Percentiles rank a stretch among this genome's conserved stretches.
Conservation (phyloP, 2,113 vertebrate genomes). For the Genyomyrus donnyi region DNA sequence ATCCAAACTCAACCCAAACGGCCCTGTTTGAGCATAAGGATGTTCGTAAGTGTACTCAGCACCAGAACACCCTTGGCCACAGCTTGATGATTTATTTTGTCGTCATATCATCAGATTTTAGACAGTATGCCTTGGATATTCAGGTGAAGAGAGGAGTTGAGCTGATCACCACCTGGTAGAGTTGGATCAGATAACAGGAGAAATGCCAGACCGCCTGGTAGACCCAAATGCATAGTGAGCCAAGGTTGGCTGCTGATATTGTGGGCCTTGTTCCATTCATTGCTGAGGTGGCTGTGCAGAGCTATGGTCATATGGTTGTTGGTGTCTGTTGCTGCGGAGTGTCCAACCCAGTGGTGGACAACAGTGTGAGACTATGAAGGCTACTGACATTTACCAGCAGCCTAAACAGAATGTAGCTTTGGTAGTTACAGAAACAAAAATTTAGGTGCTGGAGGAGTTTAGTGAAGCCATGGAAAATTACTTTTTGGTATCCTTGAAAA, state of each 20-base stretch:
- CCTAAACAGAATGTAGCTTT: neutral
- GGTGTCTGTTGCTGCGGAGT: neutral
- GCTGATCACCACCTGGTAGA: neutral
- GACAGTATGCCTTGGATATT: neutral
- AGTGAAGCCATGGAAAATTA: neutral
- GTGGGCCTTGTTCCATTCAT: too few species aligned
- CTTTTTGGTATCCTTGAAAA: neutral
- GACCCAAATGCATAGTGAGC: neutral
- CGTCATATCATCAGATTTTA: neutral
- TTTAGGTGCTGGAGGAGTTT: neutral
- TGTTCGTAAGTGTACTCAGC: neutral
- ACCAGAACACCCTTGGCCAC: neutral
- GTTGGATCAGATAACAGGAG: neutral
- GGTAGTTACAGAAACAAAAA: neutral
- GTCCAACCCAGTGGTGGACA: neutral
- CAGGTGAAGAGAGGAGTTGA: neutral
- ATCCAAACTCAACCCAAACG: neutral
- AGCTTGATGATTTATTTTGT: neutral
- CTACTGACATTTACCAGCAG: neutral
- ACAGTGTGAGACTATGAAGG: neutral
- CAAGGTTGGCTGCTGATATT: too few species aligned
- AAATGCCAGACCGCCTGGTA: neutral
- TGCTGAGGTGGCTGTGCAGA: neutral
- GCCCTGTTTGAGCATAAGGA: neutral
- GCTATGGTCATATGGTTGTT: neutral